These are phyloP conservation scores for Metallyticus violacea DNA, from an alignment of 2,888 invertebrate species.

Conservation along the genomic window DNA sequence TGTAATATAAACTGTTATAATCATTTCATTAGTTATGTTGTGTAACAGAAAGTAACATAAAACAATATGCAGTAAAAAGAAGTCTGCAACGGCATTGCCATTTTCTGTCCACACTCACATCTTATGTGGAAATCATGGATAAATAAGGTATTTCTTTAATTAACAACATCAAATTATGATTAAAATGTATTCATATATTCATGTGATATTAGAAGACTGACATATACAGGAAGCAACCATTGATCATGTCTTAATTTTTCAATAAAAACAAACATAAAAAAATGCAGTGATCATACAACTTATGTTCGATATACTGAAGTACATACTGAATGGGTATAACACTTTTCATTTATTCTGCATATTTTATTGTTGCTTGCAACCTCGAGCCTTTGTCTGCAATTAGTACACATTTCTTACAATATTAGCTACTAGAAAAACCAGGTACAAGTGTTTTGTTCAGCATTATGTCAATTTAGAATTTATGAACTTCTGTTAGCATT, in stretches of 20 bases:
- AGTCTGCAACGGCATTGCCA: too few species aligned
- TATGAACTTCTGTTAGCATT: background rate
- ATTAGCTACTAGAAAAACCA: background rate
- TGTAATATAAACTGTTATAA: too few species aligned
- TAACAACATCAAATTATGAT: background rate
- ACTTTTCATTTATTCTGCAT: background rate
- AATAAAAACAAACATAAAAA: background rate
- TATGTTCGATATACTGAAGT: background rate
- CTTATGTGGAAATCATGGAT: too few species aligned
- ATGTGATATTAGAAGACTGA: background rate
- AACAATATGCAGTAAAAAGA: too few species aligned
- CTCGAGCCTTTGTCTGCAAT: background rate
- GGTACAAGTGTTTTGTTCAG: background rate
- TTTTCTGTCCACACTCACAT: too few species aligned
- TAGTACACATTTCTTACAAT: background rate
- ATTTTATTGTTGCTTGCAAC: background rate
- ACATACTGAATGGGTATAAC: background rate
- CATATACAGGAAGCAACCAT: background rate
- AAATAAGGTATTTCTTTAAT: background rate
- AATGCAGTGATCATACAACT: background rate
- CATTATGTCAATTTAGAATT: background rate
- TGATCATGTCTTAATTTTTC: background rate
- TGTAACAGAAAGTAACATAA: too few species aligned
- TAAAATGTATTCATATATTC: background rate
- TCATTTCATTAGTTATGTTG: too few species aligned